Conservation (phyloP, 2,888 invertebrate genomes). For the Rhynchonema sp. region DNA sequence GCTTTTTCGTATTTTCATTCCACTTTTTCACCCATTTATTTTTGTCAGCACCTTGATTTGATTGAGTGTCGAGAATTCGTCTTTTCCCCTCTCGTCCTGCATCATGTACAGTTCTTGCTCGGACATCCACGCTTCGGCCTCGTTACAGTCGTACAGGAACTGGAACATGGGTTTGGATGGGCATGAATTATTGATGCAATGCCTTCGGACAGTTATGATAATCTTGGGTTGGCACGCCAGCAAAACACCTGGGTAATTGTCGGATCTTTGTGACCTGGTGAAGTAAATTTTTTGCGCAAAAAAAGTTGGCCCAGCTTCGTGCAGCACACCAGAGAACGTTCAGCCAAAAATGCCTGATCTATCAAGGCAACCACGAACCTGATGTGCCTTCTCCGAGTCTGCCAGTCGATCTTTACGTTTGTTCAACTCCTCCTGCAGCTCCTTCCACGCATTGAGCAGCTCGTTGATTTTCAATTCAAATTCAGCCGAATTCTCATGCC, state of each 20-base stretch:
- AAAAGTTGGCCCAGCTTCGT: too few relatives aligned
- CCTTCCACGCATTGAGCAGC: slow-evolving; percentile 74
- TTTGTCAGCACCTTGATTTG: slow-evolving; percentile 80
- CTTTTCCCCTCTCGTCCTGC: slow-evolving; percentile 96
- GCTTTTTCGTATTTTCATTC: not conserved
- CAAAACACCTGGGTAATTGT: too few relatives aligned
- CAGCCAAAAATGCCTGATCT: too few relatives aligned
- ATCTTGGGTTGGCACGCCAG: too few relatives aligned
- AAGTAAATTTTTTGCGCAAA: too few relatives aligned
- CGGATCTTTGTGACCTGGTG: too few relatives aligned
- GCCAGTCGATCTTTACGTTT: slow-evolving; percentile 62
- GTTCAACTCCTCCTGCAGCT: slow-evolving; percentile 82
- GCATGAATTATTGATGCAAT: too few relatives aligned
- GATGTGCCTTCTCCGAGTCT: slow-evolving; percentile 73
- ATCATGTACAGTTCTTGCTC: slow-evolving; percentile 99
- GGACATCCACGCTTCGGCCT: slow-evolving; percentile 99
- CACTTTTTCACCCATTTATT: too few relatives aligned
- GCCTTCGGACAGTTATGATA: too few relatives aligned
- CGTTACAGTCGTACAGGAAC: slow-evolving; percentile 94
- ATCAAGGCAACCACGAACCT: too few relatives aligned
- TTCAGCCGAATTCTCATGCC: slow-evolving; percentile 72
- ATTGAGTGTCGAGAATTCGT: slow-evolving; percentile 94
- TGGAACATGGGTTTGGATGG: too few relatives aligned
- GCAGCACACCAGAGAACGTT: too few relatives aligned
- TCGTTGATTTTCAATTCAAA: slow-evolving; percentile 68